phyloP scores from a whole-genome alignment of 2,113 vertebrate species.

The Colistium nudipinnis region DNA sequence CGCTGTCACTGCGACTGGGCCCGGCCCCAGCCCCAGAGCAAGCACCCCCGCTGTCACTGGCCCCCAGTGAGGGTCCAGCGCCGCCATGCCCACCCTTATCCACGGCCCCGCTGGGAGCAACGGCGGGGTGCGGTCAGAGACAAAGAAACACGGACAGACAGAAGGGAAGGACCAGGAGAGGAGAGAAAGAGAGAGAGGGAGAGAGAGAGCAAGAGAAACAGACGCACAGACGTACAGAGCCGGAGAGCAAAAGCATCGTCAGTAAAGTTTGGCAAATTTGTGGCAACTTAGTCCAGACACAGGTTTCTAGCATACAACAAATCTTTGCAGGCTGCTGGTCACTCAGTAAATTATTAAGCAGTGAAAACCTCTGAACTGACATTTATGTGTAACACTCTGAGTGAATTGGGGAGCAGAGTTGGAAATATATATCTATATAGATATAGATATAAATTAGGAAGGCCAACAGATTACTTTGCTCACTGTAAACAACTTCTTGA shows the following conservation, averaged over 20 bases:
- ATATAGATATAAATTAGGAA: slow-evolving; percentile 11
- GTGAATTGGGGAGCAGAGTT: slow-evolving; percentile 11
- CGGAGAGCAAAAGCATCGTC: slow-evolving; percentile 75
- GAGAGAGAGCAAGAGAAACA: slow-evolving; percentile 74
- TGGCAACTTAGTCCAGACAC: slow-evolving; percentile 16
- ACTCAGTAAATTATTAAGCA: slow-evolving; percentile 11
- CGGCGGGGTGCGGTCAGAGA: slow-evolving; percentile 38
- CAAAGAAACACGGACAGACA: slow-evolving; percentile 74
- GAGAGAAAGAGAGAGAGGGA: slow-evolving; percentile 72
- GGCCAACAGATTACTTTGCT: not conserved
- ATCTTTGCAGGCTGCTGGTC: slow-evolving; percentile 13
- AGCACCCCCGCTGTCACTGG: slow-evolving; percentile 85
- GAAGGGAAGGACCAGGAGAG: slow-evolving; percentile 52
- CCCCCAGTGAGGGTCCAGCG: slow-evolving; percentile 87
- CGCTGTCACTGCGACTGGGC: slow-evolving; percentile 92
- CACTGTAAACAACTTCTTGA: not conserved
- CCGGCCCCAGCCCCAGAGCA: slow-evolving; percentile 84
- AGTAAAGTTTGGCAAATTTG: slow-evolving; percentile 52
- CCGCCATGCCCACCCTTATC: slow-evolving; percentile 88
- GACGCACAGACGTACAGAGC: slow-evolving; percentile 69
- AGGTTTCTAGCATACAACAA: slow-evolving; percentile 34
- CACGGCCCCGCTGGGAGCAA: slow-evolving; percentile 89
- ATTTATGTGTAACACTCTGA: slow-evolving; percentile 25
- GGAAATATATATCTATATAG: too few relatives aligned
- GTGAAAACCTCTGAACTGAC: slow-evolving; percentile 59